Percentiles rank a stretch among this genome's conserved stretches.
Conservation (phyloP, 1,140 invertebrate genomes). For the Drosophila malerkotliana region DNA sequence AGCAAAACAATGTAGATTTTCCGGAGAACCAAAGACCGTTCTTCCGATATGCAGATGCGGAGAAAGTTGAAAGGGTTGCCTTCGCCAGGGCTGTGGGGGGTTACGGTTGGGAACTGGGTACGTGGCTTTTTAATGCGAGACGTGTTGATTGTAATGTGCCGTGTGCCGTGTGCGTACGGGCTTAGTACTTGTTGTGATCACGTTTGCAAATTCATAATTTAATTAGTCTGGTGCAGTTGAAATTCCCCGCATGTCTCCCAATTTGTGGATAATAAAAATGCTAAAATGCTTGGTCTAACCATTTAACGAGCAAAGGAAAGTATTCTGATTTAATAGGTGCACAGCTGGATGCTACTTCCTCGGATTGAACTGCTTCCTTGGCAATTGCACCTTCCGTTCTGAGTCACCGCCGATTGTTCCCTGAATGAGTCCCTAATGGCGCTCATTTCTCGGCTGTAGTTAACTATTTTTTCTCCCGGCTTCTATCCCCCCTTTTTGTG, state of each 20-base stretch:
- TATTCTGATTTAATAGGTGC: background rate
- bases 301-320: conserved; percentile 5
- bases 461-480: conserved; percentile 10
- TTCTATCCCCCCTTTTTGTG: conserved; percentile 1
- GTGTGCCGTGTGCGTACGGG: background rate
- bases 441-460: conserved; percentile 58
- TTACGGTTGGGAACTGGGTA: conserved; percentile 9
- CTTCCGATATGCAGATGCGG: conserved; percentile 31
- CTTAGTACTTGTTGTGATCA: conserved; percentile 48
- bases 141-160: conserved; percentile 8
- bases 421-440: conserved; percentile 37
- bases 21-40: conserved; percentile 13
- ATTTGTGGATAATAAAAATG: conserved; percentile 50
- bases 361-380: conserved; percentile 18
- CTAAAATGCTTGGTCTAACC: background rate
- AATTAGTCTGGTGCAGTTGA: conserved; percentile 65
- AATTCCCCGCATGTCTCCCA: conserved; percentile 47
- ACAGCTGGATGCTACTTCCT: background rate
- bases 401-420: conserved; percentile 44
- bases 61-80: conserved; percentile 66
- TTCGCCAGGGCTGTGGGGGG: background rate
- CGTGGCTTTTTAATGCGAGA: conserved; percentile 48
- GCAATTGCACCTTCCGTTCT: conserved; percentile 72
- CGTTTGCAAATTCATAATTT: conserved; percentile 72
- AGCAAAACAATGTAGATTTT: conserved; percentile 36